These are phyloP conservation scores for Patella depressa DNA, from an alignment of 2,888 invertebrate genomes.

Conservation along the genomic window DNA sequence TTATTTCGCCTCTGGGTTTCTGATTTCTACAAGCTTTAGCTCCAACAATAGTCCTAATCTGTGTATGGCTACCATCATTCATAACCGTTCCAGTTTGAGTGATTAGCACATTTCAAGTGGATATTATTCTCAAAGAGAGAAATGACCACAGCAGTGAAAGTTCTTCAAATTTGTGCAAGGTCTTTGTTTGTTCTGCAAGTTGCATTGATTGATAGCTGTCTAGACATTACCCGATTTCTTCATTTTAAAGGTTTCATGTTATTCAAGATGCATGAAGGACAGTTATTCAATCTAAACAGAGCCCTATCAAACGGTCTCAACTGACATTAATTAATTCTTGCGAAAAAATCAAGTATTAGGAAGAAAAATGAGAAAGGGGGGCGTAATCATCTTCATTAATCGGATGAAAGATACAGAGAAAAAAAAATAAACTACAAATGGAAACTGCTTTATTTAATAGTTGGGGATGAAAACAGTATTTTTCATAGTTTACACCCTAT, in stretches of 20 bases:
- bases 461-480: too few species aligned
- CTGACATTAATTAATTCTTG: conserved; percentile 1
- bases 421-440: too few species aligned
- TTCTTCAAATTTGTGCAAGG: neutral
- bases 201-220: neutral
- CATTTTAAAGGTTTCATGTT: conserved; percentile 1
- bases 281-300: neutral
- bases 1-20: too few species aligned
- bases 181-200: neutral
- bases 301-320: neutral
- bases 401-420: too few species aligned
- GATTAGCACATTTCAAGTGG: neutral
- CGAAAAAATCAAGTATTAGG: neutral
- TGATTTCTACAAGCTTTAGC: too few species aligned
- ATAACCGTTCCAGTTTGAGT: too few species aligned
- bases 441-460: too few species aligned
- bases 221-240: neutral
- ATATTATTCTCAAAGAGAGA: neutral
- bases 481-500: too few species aligned
- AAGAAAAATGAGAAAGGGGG: neutral
- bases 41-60: too few species aligned
- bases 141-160: too few species aligned
- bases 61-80: too few species aligned
- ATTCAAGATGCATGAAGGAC: neutral
- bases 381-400: too few species aligned